Evolutionary conservation across 2,888 invertebrate genomes (phyloP), one percentile per base, ranked within the genome.

Genomic region (Glomeris marginata): DNA sequence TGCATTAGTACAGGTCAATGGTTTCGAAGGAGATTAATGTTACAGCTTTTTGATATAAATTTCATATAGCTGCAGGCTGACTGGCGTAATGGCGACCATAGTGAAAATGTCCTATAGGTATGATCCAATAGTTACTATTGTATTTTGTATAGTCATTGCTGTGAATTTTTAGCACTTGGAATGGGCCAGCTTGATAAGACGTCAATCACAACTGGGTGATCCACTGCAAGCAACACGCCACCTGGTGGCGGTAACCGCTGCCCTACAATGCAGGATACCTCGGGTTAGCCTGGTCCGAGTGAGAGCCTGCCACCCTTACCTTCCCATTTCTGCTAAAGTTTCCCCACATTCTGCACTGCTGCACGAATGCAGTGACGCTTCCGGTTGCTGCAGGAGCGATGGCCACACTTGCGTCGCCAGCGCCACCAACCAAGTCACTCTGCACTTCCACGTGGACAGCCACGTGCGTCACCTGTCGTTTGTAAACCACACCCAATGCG

Each of bases 391-490:
- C 34, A 2, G n/a, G 4, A 43, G n/a, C 6, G 45, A 22, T 6
- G 45, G 34, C 35, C 15, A 33, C 11, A 45, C 18, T n/a, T 45
- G 45, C 45, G 45, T 18, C 15, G 15, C 45, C 15, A 13, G 15
- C 18, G 45, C 22, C n/a, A n/a, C n/a, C 15, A n/a, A 45, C n/a
- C n/a, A 33, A 6, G 45, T 45, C 33, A 22, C 10, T 4, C 45
- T 45, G 13, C 35, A 45, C 45, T 45, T 45, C 34, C 45, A 45
- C 45, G 45, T 34, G 22, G 22, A 15, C 35, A 13, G 34, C 13
- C 4, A 22, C n/a, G 45, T 45, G n/a, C 22, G 15, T 22, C 33
- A 22, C 22, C 35, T 45, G 33, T 3, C 45, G 15, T 45, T 45
- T 18, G 22, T 45, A 15, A 45, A 45, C 34, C 45, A 45, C 34